Evolutionary conservation across 2,113 vertebrate genomes (phyloP).

Genomic region (Gorsachius goisagi): DNA sequence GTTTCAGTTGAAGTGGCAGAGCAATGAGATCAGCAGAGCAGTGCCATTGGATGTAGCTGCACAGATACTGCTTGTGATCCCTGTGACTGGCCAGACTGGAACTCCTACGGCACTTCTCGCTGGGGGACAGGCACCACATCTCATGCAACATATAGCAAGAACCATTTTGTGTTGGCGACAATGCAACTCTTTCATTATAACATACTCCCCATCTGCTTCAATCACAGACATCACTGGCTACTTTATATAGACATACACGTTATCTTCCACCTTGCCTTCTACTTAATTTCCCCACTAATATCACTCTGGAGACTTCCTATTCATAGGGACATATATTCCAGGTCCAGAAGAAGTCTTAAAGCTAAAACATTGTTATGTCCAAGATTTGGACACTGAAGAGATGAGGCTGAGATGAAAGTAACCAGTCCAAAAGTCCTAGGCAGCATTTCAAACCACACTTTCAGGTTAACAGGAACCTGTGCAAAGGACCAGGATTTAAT

Average conservation of each 20-base stretch:
- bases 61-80: not conserved
- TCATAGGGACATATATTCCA: not conserved
- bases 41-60: not conserved
- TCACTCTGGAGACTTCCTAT: not conserved
- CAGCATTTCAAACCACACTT: not conserved
- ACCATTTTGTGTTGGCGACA: not conserved
- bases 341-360: not conserved
- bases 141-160: rapidly evolving
- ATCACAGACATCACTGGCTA: not conserved
- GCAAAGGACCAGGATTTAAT: not conserved
- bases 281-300: not conserved
- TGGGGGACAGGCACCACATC: not conserved
- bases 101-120: not conserved
- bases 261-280: not conserved
- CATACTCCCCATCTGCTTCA: not conserved
- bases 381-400: not conserved
- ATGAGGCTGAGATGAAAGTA: not conserved
- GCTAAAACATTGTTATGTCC: not conserved
- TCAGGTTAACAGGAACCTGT: not conserved
- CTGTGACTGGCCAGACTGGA: not conserved
- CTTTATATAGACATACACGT: rapidly evolving
- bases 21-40: not conserved
- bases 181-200: not conserved
- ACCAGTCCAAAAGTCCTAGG: not conserved
- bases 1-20: not conserved